Conservation (phyloP, 2,113 vertebrate species). For the Columba livia region DNA sequence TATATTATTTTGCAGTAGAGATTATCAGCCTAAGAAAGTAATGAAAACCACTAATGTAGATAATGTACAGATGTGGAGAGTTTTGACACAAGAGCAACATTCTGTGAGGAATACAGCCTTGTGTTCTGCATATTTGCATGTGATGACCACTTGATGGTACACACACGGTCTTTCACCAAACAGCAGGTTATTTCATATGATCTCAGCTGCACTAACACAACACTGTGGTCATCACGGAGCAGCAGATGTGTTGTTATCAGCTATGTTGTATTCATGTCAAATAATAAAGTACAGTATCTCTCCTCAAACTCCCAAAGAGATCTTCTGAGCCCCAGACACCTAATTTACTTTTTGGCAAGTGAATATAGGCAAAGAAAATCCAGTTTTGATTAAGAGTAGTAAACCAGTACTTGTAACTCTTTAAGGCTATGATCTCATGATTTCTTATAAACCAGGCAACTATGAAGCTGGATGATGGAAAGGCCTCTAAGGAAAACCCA, state of each 20-base stretch:
- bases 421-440: background rate
- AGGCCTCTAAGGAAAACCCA: background rate
- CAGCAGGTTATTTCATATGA: background rate
- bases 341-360: background rate
- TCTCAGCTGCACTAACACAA: background rate
- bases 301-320: background rate
- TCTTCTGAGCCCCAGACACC: background rate
- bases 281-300: background rate
- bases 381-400: background rate
- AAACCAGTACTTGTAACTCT: background rate
- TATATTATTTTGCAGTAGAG: background rate
- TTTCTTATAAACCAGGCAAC: background rate
- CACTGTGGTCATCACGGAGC: background rate
- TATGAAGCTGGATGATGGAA: background rate
- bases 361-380: background rate
- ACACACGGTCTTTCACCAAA: background rate
- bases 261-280: background rate
- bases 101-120: background rate
- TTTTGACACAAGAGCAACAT: background rate
- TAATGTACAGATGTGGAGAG: background rate
- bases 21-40: background rate
- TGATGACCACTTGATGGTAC: background rate
- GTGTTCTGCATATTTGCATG: rapidly evolving
- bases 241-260: background rate
- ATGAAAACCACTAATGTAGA: background rate